phyloP scores from a whole-genome alignment of 1,140 invertebrate species.

The Pseudoatta argentina region DNA sequence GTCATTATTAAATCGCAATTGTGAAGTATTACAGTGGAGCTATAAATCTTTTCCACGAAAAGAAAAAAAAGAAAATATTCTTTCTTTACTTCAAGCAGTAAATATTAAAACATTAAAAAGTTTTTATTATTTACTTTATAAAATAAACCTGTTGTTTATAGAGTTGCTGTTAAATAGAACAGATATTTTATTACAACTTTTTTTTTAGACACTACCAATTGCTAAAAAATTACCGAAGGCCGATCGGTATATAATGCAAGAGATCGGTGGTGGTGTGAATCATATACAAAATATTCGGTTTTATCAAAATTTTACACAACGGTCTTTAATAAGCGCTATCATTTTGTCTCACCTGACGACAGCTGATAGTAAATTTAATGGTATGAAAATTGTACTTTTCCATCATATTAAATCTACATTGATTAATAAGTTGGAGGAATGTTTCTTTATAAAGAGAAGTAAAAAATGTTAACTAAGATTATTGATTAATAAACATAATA shows the following conservation, averaged over 20 bases:
- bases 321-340: neutral
- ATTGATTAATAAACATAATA: too few species aligned
- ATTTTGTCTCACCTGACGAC: constrained; percentile 10
- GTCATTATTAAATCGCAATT: constrained; percentile 39
- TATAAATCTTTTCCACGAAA: neutral
- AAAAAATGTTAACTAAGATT: neutral
- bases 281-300: neutral
- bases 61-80: neutral
- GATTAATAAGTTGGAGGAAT: neutral
- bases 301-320: neutral
- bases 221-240: constrained; percentile 22
- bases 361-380: constrained; percentile 17
- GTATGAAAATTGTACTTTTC: constrained; percentile 11
- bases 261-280: neutral
- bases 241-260: constrained; percentile 54
- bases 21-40: constrained; percentile 37
- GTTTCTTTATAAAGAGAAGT: neutral
- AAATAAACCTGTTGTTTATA: neutral
- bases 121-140: neutral
- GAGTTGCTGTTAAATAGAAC: neutral
- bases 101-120: constrained; percentile 15
- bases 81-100: constrained; percentile 39
- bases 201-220: constrained; percentile 39
- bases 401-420: neutral
- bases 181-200: neutral